Evolutionary conservation across 2,113 vertebrate genomes (phyloP).

Genomic region (Fregata magnificens): DNA sequence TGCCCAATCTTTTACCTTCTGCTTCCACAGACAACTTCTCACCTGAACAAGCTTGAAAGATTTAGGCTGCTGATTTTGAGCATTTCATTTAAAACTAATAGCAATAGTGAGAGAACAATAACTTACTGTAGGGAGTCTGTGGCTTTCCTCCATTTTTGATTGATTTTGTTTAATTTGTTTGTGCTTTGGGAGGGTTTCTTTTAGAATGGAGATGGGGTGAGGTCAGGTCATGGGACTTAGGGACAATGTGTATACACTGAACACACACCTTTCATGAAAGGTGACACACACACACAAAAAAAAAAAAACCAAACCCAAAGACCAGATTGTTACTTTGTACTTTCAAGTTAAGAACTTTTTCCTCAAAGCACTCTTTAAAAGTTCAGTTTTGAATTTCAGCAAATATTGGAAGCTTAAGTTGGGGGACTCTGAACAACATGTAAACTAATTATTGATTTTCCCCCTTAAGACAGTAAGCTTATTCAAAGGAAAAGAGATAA

Average conservation of each 20-base stretch:
- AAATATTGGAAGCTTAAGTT: slow-evolving; percentile 2
- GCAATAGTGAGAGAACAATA: neutral
- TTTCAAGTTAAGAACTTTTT: neutral
- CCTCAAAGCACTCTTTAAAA: slow-evolving; percentile 5
- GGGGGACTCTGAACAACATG: slow-evolving; percentile 1
- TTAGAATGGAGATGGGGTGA: neutral
- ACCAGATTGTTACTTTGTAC: neutral
- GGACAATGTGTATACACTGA: fast-evolving
- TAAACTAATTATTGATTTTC: slow-evolving; percentile 64
- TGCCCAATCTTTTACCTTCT: neutral
- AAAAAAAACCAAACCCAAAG: neutral
- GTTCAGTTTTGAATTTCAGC: slow-evolving; percentile 23
- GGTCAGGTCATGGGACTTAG: too few relatives aligned
- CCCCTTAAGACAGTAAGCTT: slow-evolving; percentile 42
- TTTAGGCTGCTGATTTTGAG: neutral
- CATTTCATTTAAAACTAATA: neutral
- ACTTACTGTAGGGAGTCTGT: neutral
- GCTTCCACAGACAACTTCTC: neutral
- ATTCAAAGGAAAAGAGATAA: slow-evolving; percentile 61
- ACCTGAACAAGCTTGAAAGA: neutral
- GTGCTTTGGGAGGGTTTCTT: neutral
- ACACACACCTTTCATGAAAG: neutral
- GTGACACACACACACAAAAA: neutral
- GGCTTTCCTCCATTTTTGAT: neutral
- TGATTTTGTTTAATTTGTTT: neutral